Percentiles rank a stretch among this genome's conserved stretches.
Conservation (phyloP, 2,113 vertebrate species). For the Phainopepla nitens region DNA sequence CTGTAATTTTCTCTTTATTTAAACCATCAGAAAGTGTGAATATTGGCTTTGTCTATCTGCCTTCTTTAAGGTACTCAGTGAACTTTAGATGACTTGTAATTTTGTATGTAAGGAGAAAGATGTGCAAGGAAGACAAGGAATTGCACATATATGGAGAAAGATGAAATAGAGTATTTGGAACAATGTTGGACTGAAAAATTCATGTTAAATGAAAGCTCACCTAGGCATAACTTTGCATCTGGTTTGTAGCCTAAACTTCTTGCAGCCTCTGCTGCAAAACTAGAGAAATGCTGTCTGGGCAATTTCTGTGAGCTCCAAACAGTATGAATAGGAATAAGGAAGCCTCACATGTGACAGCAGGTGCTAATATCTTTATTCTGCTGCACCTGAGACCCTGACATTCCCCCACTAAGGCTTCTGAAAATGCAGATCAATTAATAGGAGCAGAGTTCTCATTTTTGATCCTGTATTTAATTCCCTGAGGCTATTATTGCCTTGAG, state of each 20-base stretch:
- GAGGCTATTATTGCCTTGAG: neutral
- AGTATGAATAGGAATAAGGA: neutral
- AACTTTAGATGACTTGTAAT: neutral
- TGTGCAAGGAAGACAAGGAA: neutral
- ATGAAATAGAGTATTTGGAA: neutral
- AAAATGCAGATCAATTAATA: constrained; percentile 23
- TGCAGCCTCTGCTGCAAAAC: neutral
- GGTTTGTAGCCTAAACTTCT: neutral
- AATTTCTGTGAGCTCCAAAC: neutral
- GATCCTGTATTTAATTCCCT: neutral
- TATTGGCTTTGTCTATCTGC: neutral
- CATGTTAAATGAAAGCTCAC: neutral
- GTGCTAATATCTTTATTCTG: neutral
- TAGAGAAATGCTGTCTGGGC: neutral
- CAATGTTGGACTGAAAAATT: neutral
- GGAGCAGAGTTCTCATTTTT: neutral
- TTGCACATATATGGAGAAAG: neutral
- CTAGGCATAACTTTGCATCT: neutral
- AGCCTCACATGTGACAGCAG: neutral
- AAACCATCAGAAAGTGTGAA: neutral
- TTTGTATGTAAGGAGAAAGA: neutral
- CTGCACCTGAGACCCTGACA: neutral
- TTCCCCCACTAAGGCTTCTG: neutral
- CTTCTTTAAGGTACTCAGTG: neutral
- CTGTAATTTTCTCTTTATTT: neutral